A percentile compares a stretch with the other conserved stretches of the same genome.
These are phyloP conservation scores for Margaritifera margaritifera DNA, from an alignment of 2,888 invertebrate genomes.

Conservation along the genomic window DNA sequence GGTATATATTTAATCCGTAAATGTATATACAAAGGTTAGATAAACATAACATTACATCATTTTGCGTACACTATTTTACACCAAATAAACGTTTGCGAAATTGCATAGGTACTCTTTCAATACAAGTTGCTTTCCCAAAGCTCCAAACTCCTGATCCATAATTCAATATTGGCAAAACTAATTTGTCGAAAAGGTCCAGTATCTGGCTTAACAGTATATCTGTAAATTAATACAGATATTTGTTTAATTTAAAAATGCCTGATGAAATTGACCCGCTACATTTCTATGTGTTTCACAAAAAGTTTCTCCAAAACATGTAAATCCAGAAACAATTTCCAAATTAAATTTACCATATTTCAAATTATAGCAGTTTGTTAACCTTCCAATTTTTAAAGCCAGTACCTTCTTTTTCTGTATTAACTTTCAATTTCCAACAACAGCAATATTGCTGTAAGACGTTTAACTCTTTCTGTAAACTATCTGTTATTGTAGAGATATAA, in stretches of 20 bases:
- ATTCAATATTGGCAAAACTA: slow-evolving; percentile 14
- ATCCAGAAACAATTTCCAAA: slow-evolving; percentile 7
- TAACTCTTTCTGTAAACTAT: not conserved
- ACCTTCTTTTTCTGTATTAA: not conserved
- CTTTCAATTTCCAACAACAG: not conserved
- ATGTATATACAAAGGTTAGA: too few relatives aligned
- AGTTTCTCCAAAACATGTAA: slow-evolving; percentile 1
- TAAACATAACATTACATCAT: slow-evolving; percentile 20
- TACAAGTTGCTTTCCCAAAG: slow-evolving; percentile 3
- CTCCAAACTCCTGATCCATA: slow-evolving; percentile 13
- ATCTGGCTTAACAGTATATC: slow-evolving; percentile 7
- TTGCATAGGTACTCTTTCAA: slow-evolving; percentile 16
- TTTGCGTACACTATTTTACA: slow-evolving; percentile 17
- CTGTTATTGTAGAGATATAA: not conserved
- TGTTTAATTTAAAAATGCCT: slow-evolving; percentile 17
- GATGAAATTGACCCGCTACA: slow-evolving; percentile 13
- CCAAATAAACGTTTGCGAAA: slow-evolving; percentile 12
- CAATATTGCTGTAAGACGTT: not conserved
- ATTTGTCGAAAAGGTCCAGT: slow-evolving; percentile 17
- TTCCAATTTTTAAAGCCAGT: not conserved
- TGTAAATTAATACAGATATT: slow-evolving; percentile 14
- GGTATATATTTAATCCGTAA: too few relatives aligned
- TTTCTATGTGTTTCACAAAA: slow-evolving; percentile 8
- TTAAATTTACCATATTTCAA: slow-evolving; percentile 5
- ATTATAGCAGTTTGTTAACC: not conserved